Evolutionary conservation across 2,113 vertebrate species (phyloP), one percentile per base, ranked within the genome.

Genomic region (Eidolon helvum): DNA sequence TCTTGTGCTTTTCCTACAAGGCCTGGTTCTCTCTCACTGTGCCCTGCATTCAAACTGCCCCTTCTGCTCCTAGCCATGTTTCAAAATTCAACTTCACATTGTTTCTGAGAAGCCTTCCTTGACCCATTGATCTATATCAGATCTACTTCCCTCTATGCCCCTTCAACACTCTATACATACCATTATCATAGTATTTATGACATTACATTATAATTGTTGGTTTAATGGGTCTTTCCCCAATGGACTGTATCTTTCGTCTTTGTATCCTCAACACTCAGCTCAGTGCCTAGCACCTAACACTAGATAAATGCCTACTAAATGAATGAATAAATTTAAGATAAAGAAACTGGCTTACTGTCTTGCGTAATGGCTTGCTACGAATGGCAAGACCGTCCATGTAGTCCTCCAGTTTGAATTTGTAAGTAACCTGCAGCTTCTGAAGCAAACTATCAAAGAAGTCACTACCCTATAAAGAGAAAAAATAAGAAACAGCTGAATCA

Each of bases 361-460:
- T 99, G 82, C 99, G 99, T 97, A 99, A 98, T 11, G 99, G 99
- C 68, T 99, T 99, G 79, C 99, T 99, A 91, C 99, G 99, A 98
- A 99, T 99, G 35, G 99, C 99, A 98, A 99, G 99, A 69, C 99
- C 99, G 0, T 99, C 99, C 99, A 99, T 99, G 88, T 99, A 99
- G 95, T 99, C 99, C 88, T 99, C 99, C 9, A 99, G 97, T 75
- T 99, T 99, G 97, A 99, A 99, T 97, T 99, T 99, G 97, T 99
- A 99, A 7, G 99, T 99, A 19, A 99, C 98, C 98, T 99, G 99
- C 86, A 99, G 98, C 97, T 99, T 99, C 98, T 99, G 99, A 93
- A 99, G 99, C 28, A 99, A 98, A 35, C 98, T 94, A 33, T 99
- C 99, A 97, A 99, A 99, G 98, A 99, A 99, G 33, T 98, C 85